These are phyloP conservation scores for Mus spicilegus DNA, from an alignment of 2,113 vertebrate genomes.

Conservation along the genomic window DNA sequence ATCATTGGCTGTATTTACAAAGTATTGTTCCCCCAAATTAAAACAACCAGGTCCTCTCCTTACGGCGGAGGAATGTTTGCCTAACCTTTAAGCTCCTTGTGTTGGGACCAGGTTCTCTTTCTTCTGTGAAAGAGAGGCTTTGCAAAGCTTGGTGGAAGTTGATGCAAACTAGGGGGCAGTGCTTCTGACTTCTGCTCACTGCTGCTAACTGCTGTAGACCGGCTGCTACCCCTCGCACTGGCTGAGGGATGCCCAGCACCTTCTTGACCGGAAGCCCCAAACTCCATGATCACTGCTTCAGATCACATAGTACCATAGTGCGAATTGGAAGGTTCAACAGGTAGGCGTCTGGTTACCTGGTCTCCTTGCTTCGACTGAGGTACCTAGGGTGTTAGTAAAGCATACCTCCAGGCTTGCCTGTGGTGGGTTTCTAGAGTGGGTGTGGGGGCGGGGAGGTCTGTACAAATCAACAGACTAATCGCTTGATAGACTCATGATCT, in stretches of 20 bases:
- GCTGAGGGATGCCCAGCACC: background rate
- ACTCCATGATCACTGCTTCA: background rate
- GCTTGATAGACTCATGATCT: background rate
- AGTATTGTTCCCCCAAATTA: background rate
- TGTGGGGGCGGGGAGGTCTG: too few relatives aligned
- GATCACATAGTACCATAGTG: background rate
- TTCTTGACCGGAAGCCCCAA: background rate
- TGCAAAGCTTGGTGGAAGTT: background rate
- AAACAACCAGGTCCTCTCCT: background rate
- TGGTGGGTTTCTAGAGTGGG: background rate
- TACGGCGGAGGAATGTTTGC: slow-evolving; percentile 12
- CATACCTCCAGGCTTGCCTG: too few relatives aligned
- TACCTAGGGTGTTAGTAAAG: background rate
- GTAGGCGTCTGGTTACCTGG: background rate
- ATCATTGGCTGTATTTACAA: background rate
- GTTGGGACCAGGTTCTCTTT: background rate
- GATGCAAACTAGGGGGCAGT: background rate
- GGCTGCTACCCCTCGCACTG: fast-evolving
- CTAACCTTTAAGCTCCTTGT: slow-evolving; percentile 33
- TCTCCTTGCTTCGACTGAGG: background rate
- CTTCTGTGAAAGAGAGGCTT: background rate
- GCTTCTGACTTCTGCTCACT: background rate
- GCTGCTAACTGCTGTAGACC: background rate
- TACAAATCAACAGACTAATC: background rate
- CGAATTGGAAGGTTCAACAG: background rate